Conservation (phyloP, 2,113 vertebrate species). For the Apteryx mantelli region DNA sequence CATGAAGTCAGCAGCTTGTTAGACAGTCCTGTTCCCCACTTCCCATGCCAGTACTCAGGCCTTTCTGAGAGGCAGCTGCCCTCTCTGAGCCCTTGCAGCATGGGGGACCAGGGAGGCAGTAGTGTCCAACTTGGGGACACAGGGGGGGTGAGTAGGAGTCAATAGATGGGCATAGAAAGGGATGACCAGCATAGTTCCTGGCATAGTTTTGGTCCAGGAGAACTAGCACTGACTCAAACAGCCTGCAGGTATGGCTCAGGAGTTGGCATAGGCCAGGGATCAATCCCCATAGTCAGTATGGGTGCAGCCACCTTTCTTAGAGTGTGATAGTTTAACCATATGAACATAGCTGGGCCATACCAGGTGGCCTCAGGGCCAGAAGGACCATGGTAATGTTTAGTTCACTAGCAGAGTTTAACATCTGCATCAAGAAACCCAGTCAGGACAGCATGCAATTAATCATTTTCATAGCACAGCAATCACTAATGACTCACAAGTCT, state of each 20-base stretch:
- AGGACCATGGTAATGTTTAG: background rate
- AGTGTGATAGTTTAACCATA: background rate
- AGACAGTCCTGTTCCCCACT: background rate
- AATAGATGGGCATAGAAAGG: too few relatives aligned
- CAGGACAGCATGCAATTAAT: background rate
- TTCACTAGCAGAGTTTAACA: background rate
- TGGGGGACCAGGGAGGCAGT: background rate
- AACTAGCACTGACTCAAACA: background rate
- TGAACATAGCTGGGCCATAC: background rate
- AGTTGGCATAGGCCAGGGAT: background rate
- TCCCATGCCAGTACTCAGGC: background rate
- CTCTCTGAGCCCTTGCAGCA: background rate
- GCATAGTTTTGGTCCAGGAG: background rate
- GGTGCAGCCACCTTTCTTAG: background rate
- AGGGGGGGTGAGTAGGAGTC: too few relatives aligned
- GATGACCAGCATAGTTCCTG: fast-evolving
- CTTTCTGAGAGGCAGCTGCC: background rate
- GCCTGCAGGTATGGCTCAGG: background rate
- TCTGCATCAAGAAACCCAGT: background rate
- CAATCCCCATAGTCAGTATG: background rate
- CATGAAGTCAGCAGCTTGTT: background rate
- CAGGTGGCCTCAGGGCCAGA: background rate
- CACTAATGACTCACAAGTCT: background rate
- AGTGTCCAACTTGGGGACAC: too few relatives aligned
- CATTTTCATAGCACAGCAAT: background rate